A percentile compares a stretch with the other conserved stretches of the same genome.
Conservation (phyloP, 2,797 vertebrate genomes). For the Rhabdophis nuchalis region DNA sequence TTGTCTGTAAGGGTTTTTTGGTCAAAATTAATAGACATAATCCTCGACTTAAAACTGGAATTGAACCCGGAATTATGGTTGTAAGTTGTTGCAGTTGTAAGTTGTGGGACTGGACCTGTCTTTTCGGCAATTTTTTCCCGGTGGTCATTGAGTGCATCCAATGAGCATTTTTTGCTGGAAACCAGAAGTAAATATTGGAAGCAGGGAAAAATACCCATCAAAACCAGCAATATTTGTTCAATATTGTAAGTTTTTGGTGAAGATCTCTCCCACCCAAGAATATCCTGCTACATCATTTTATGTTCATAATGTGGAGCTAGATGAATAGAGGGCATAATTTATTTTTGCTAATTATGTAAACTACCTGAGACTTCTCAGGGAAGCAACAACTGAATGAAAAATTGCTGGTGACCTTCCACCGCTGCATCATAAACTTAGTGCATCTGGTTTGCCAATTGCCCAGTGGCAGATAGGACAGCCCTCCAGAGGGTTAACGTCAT, state of each 20-base stretch:
- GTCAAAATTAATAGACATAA: not conserved
- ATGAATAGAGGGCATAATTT: not conserved
- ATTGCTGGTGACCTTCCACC: no score
- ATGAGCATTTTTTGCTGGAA: not conserved
- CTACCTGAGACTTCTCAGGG: no score
- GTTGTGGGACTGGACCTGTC: not conserved
- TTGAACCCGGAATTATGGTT: not conserved
- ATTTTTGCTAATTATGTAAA: not conserved
- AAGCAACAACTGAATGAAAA: no score
- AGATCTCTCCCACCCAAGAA: not conserved
- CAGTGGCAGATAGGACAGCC: no score
- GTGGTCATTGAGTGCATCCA: not conserved
- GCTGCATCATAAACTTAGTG: no score
- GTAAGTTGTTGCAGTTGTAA: not conserved
- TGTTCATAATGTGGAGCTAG: not conserved
- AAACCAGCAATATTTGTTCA: not conserved
- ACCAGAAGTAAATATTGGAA: not conserved
- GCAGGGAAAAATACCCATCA: not conserved
- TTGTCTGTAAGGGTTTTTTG: not conserved
- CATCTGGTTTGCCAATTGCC: no score
- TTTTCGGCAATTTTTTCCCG: not conserved
- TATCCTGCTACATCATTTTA: not conserved
- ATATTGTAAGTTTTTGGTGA: not conserved
- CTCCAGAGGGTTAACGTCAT: no score
- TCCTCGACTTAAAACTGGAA: not conserved